Evolutionary conservation across 2,888 invertebrate species (phyloP).

Genomic region (Teinopalpus imperialis): DNA sequence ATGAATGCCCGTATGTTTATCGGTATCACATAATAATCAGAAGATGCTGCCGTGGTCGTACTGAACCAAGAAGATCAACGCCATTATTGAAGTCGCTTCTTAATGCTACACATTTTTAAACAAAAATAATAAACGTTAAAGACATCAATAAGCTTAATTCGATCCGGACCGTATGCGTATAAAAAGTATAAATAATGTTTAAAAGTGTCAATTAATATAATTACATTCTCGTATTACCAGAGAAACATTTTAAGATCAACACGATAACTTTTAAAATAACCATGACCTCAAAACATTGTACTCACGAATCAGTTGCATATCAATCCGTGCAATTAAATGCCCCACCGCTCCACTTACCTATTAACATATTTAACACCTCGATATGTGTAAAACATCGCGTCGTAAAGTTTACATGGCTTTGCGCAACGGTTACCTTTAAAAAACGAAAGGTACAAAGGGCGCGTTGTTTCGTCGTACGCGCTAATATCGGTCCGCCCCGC

Average conservation of each 20-base stretch:
- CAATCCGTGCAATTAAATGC: slow-evolving; percentile 63
- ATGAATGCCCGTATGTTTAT: no score
- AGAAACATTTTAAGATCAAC: slow-evolving; percentile 8
- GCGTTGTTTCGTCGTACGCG: slow-evolving; percentile 41
- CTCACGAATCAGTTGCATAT: slow-evolving; percentile 45
- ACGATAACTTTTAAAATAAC: slow-evolving; percentile 15
- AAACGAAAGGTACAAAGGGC: slow-evolving; percentile 60
- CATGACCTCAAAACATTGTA: slow-evolving; percentile 27
- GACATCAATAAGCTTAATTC: no score
- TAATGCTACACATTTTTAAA: no score
- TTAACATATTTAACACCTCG: slow-evolving; percentile 56
- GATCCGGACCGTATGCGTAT: background rate
- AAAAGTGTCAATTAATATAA: slow-evolving; percentile 2
- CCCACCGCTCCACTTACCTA: slow-evolving; percentile 58
- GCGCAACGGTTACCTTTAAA: slow-evolving; percentile 55
- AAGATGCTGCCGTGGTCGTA: no score
- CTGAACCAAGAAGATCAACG: no score
- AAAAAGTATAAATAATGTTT: no score
- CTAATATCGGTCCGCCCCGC: slow-evolving; percentile 24
- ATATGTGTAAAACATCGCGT: slow-evolving; percentile 54
- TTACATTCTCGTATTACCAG: slow-evolving; percentile 4
- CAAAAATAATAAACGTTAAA: no score
- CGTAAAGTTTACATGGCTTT: slow-evolving; percentile 50
- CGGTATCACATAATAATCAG: no score
- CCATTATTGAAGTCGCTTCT: no score